Evolutionary conservation across 2,113 vertebrate genomes (phyloP).

Genomic region (Mormoops blainvillei): DNA sequence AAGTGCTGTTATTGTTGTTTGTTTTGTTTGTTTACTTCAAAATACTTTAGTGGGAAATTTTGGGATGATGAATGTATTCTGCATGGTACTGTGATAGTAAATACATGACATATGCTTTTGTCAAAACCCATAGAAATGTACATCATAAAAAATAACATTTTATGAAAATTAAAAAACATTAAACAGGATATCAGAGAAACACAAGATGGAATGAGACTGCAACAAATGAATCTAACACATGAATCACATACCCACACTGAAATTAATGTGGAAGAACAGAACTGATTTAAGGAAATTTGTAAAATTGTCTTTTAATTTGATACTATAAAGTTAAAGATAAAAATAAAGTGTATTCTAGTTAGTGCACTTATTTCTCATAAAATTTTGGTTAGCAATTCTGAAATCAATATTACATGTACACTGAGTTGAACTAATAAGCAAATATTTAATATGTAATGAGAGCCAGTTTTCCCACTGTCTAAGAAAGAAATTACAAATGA

Average conservation of each 20-base stretch:
- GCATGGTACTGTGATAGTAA: background rate
- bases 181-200: background rate
- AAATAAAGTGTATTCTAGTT: background rate
- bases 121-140: background rate
- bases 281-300: background rate
- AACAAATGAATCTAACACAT: conserved; percentile 29
- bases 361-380: background rate
- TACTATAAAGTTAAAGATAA: background rate
- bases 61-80: background rate
- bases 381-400: background rate
- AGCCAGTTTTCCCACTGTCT: background rate
- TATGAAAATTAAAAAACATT: background rate
- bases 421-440: background rate
- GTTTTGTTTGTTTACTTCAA: background rate
- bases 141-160: background rate
- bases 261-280: background rate
- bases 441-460: background rate
- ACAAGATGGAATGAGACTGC: background rate
- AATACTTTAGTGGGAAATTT: background rate
- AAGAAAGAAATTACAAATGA: conserved; percentile 4
- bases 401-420: background rate
- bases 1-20: background rate
- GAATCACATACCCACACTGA: background rate
- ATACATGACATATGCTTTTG: background rate
- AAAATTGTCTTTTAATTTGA: conserved; percentile 37